Base-by-base conservation (phyloP, 2,888 invertebrate genomes). In the Leptinotarsa tumamoca region DNA sequence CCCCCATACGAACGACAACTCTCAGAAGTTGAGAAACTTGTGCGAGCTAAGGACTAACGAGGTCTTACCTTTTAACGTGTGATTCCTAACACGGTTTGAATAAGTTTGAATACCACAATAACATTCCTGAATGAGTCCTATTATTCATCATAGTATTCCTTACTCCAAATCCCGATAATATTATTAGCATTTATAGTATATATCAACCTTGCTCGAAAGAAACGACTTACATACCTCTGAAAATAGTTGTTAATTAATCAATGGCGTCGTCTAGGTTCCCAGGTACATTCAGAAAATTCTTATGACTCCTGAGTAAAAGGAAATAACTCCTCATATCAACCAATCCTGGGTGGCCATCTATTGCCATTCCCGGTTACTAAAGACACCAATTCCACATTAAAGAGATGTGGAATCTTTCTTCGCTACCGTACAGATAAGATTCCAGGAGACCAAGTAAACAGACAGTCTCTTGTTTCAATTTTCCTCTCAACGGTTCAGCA, bases 371-470 rank as follows among this genome's bases (percentile, higher is more conserved):
- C 78, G 76, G 78, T 80, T 82, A 87, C 87, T 84, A 86, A 87
- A 86, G 86, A 86, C 87, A 86, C 83, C 85, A 86, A 84, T 86
- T 87, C 85, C 85, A 87, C 87, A 87, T 87, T 87, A 87, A 86
- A 83, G 83, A 85, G 82, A 83, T 83, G 81, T 82, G 82, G 83
- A 83, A 83, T 87, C 86, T 86, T 85, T 85, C 79, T 83, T 69
- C 82, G 88, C 88, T 88, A 88, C 88, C 83, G 88, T 88, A 79
- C 80, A 87, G 87, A 88, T 88, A 88, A 88, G 84, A 80, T 83
- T 80, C 75, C 84, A 85, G 84, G 79, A 72, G 84, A 58, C 83
- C 87, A 83, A 72, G 54, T 68, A 63, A 75, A 77, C 72, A 52
- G 75, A 73, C 74, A 49, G 54, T 73, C 72, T 66, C 54, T 43